Base-by-base conservation (phyloP, 92 coral and sea anemone genomes). In the Porites divaricata region DNA sequence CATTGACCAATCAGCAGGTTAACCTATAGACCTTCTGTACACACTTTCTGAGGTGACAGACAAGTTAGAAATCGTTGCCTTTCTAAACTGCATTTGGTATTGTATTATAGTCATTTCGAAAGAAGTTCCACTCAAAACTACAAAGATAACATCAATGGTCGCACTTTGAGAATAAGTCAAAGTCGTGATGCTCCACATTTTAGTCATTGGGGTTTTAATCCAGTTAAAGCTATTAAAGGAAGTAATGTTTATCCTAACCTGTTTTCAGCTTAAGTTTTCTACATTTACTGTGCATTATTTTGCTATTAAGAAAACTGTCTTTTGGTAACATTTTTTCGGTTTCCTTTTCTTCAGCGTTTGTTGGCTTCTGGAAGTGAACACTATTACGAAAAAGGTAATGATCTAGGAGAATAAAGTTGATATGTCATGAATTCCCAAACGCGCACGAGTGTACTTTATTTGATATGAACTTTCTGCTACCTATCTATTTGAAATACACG, bases 1-100 rank as follows among this genome's bases (percentile, higher is more conserved):
- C n/a, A 50, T 53, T 8, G 51, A 50, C 79, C 86, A 82, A 81
- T 81, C 86, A 82, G 24, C 4, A 16, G n/a, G 62, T 50, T 72
- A 63, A 82, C 86, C 86, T 22, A 19, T 19, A 45, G 72, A 73
- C 86, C 79, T 63, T 45, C 23, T 9, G 79, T 63, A 61, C 70
- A 72, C 78, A 81, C 16, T 35, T 62, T 41, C 52, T 59, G 24
- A 16, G 51, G 28, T 68, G 48, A 45, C 77, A 81, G 22, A 49
- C 76, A 70, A 24, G 67, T 69, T 50, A 54, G 41, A n/a, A 49
- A 56, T 53, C 48, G 25, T 68, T 28, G 49, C 65, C 63, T n/a
- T 35, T 58, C 66, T 23, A 51, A 25, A 12, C 79, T 75, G 50
- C 7, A 19, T 49, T 49, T 51, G 8, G 51, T 24, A 63, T 80